These are phyloP conservation scores for Zygothrica quintamaculata DNA, from an alignment of 2,888 invertebrate genomes.

Conservation along the genomic window DNA sequence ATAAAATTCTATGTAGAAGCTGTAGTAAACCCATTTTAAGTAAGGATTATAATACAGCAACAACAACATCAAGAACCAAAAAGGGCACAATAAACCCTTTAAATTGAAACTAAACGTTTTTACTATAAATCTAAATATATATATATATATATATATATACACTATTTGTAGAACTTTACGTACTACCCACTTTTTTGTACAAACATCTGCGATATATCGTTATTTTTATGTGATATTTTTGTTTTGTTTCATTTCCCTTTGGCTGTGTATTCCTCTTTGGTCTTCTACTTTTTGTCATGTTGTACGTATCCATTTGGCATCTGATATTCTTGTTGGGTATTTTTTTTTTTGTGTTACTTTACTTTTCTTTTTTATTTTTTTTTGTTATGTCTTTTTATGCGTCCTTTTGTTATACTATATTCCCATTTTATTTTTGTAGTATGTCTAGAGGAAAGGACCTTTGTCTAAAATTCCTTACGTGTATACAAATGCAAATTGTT, in stretches of 20 bases:
- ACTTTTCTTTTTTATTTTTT: no score
- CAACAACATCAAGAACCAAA: conserved; percentile 3
- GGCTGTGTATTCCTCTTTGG: conserved; percentile 4
- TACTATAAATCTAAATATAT: no score
- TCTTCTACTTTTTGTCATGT: conserved; percentile 28
- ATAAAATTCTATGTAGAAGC: conserved; percentile 37
- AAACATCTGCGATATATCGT: conserved; percentile 52
- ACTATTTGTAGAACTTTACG: conserved; percentile 23
- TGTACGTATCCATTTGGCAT: conserved; percentile 56
- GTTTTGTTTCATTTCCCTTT: conserved; percentile 42
- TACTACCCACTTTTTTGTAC: conserved; percentile 37
- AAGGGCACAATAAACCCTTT: no score
- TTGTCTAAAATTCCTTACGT: conserved; percentile 15
- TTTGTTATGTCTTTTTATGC: no score
- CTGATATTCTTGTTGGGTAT: conserved; percentile 51
- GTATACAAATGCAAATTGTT: conserved; percentile 74
- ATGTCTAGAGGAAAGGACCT: conserved; percentile 25
- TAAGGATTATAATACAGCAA: conserved; percentile 15
- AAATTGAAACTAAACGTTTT: no score
- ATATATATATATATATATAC: background rate
- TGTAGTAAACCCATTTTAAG: conserved; percentile 28
- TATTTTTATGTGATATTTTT: conserved; percentile 57
- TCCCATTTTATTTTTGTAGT: conserved; percentile 24
- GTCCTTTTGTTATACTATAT: conserved; percentile 27
- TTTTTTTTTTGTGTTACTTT: conserved; percentile 27